Base-by-base conservation (phyloP, 2,797 vertebrate species). In the Chrysocyon brachyurus region DNA sequence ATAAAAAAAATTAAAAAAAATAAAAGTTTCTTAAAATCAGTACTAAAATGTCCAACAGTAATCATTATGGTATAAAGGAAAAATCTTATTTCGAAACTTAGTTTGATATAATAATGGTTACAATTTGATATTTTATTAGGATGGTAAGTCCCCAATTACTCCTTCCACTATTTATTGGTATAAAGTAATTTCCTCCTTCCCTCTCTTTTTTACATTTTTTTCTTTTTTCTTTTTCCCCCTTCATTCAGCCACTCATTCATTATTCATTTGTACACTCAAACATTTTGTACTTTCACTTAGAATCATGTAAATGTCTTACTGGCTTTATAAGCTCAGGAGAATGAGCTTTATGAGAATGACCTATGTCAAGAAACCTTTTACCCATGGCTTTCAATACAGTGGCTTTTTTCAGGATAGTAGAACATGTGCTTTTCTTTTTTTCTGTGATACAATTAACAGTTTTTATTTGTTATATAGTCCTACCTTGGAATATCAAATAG, bases 231-330 rank as follows among this genome's bases (percentile, higher is more conserved):
- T 72, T 56, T 83, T 61, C 1, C 17, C 54, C 87, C 31, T 73
- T 87, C 4, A 12, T 73, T 81, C 26, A 64, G 28, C 57, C 31
- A 52, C 92, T 33, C 90, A 59, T 73, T 92, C 52, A 86, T 63
- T 77, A 81, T 56, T 87, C 19, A 40, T 91, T 88, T 81, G 52
- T 93, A 79, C 66, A 72, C 82, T 77, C 28, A 92, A 88, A 57
- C 40, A 93, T 91, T 96, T 68, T 94, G 12, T 96, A 86, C 61
- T 82, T 82, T 70, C 31, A 72, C 61, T 33, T 95, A 93, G 75
- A 85, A 85, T 91, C 40, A 91, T 17, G 59, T 28, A 91, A 10
- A 72, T 81, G 19, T 93, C 61, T 96, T 73, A 31, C 24, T 93
- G 52, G 49, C 86, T 36, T 90, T 84, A 40, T 0, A 72, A 89